Evolutionary conservation across 2,113 vertebrate species (phyloP), one percentile per base, ranked within the genome.

Genomic region (Motacilla alba): DNA sequence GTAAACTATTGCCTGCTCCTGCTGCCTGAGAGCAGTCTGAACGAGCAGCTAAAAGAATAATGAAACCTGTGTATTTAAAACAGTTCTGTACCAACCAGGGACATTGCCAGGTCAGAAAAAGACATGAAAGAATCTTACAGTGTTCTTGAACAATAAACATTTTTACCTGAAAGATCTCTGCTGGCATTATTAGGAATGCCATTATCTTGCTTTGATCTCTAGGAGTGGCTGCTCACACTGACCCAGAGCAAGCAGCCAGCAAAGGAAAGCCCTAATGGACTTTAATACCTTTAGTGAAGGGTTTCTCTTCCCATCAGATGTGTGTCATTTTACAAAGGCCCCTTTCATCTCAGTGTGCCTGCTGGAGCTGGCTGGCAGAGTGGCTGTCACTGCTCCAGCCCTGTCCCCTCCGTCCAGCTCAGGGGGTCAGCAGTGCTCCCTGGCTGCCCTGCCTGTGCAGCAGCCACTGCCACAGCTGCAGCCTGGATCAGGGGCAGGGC

Each of bases 181-280:
- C 86, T 87, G 70, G 66, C 66, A 53, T 50, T 84, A 62, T 79
- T 66, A 84, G 77, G 49, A 58, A 26, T 64, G 77, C 44, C 53
- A 66, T 95, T 95, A 73, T 67, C 53, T 84, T 46, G 77, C 87
- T 95, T 87, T 94, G 87, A 91, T 95, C 74, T 72, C 7, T 14
- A 60, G 56, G 41, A n/a, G 58, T 76, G 70, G 28, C 89, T 62
- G 80, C 72, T 74, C 50, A 4, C 37, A 9, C 83, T 79, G 78
- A 77, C 75, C 28, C 4, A 1, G 78, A 87, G 80, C 56, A 41
- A 83, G 63, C 33, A 73, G 69, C 87, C 80, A 82, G 53, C 77
- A 84, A 92, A 96, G 56, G 12, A 67, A 23, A 82, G 33, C 69
- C 46, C 53, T 84, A 78, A 77, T 43, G 85, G 87, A 22, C 83